Base-by-base conservation (phyloP, 2,797 vertebrate species). In the Sebastes oblongus region DNA sequence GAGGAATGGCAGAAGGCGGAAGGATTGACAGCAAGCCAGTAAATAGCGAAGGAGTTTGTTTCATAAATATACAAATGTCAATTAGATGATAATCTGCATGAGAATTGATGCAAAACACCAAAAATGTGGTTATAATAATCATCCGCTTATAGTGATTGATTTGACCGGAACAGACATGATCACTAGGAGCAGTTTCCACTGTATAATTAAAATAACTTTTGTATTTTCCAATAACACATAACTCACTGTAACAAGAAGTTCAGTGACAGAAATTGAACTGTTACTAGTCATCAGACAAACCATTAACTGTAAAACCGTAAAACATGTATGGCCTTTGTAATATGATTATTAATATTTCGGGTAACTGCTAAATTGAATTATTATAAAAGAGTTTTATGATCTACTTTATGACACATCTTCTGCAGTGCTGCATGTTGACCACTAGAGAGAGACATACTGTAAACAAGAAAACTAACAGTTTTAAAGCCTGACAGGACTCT, bases 361-460 rank as follows among this genome's bases (percentile, higher is more conserved):
- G 5, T 2, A 60, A 62, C 10, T 32, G 9, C 18, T 61, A 34
- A n/a, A 30, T 22, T 56, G 1, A 20, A 32, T 32, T 6, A 59
- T 34, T 16, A 22, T 50, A 27, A 72, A n/a, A 2, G 3, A 42
- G 3, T 39, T n/a, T 22, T 9, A 67, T 9, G 14, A 39, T 25
- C 12, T 50, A 39, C 14, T 39, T 30, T 9, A 18, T 42, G 3
- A 46, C 56, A 42, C 3, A 59, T 25, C 2, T 30, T 18, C 32
- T 80, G 73, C 39, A 65, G 29, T 65, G 3, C 16, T 39, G 24
- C 22, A 27, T 29, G 11, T 46, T 66, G 30, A 69, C 27, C 62
- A 81, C 61, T 67, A 78, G 75, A 81, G 65, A 16, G 66, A 30
- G 74, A 72, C 56, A 61, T 24, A 58, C 12, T 59, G 22, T 24